These are phyloP conservation scores for Erpetoichthys calabaricus DNA, from an alignment of 2,797 vertebrate genomes.

Conservation along the genomic window DNA sequence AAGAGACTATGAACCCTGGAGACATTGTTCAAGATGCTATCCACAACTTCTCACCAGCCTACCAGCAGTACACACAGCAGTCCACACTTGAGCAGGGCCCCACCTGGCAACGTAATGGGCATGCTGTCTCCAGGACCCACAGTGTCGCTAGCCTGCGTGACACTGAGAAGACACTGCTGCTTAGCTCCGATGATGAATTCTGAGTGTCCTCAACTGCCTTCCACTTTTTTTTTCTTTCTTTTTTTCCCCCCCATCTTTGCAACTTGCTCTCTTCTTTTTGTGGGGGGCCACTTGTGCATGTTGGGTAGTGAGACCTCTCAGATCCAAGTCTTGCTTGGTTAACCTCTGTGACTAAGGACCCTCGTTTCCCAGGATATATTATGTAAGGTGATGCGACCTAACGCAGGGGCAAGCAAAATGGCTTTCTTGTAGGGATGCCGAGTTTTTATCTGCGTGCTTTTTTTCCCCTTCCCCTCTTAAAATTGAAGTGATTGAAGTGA, in stretches of 20 bases:
- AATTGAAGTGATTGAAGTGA: too few species aligned
- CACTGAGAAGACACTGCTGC: constrained; percentile 87
- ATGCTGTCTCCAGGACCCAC: constrained; percentile 51
- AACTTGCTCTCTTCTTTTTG: background rate
- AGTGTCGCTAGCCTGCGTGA: constrained; percentile 49
- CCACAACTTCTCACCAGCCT: constrained; percentile 96
- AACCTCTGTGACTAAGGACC: too few species aligned
- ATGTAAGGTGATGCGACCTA: too few species aligned
- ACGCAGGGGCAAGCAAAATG: too few species aligned
- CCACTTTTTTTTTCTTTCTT: background rate
- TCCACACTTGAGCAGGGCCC: constrained; percentile 74
- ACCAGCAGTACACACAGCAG: constrained; percentile 98
- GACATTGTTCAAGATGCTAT: constrained; percentile 97
- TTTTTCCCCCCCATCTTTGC: background rate
- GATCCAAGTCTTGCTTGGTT: too few species aligned
- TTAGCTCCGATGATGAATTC: constrained; percentile 93
- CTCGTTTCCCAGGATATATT: too few species aligned
- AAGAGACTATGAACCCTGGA: constrained; percentile 93
- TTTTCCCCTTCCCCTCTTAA: too few species aligned
- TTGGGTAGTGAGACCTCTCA: too few species aligned
- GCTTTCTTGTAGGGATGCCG: too few species aligned
- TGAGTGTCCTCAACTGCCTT: constrained; percentile 26
- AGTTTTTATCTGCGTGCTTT: too few species aligned
- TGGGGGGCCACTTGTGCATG: background rate
- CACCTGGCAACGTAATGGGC: constrained; percentile 46